Conservation (phyloP, 2,113 vertebrate species). For the Hiodon tergisus region DNA sequence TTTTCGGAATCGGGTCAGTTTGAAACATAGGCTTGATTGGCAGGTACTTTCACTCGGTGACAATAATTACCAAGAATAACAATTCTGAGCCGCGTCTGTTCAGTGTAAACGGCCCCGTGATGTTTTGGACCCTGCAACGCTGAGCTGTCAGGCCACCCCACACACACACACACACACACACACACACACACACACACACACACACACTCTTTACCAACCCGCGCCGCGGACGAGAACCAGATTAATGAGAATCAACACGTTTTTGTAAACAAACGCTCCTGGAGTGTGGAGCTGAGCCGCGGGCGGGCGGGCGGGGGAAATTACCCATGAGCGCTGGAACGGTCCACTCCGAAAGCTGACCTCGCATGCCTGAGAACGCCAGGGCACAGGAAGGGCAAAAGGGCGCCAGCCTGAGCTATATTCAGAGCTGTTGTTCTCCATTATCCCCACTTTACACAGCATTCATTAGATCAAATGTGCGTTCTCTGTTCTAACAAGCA, state of each 20-base stretch:
- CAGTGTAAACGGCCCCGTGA: conserved; percentile 71
- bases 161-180: not conserved
- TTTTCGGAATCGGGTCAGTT: conserved; percentile 51
- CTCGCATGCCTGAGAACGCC: conserved; percentile 36
- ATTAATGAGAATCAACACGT: conserved; percentile 89
- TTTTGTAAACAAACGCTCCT: conserved; percentile 77
- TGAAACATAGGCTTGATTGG: conserved; percentile 86
- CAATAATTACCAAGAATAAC: conserved; percentile 97
- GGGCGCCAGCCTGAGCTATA: conserved; percentile 36
- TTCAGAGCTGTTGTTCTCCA: conserved; percentile 21
- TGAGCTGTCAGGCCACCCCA: conserved; percentile 27
- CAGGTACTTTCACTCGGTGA: conserved; percentile 96
- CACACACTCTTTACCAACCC: conserved; percentile 36
- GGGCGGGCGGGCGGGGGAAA: conserved; percentile 39
- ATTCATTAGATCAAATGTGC: not conserved
- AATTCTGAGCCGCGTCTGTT: conserved; percentile 85
- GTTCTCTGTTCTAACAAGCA: not conserved
- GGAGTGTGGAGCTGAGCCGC: conserved; percentile 48
- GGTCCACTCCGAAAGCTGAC: not conserved
- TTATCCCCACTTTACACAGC: too few species aligned
- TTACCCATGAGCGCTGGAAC: conserved; percentile 23
- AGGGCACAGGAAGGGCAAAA: conserved; percentile 59
- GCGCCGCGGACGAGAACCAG: conserved; percentile 79
- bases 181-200: too few species aligned
- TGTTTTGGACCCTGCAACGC: conserved; percentile 73